Base-by-base conservation (phyloP, 2,888 invertebrate species). In the Hydrotaea cyrtoneurina region DNA sequence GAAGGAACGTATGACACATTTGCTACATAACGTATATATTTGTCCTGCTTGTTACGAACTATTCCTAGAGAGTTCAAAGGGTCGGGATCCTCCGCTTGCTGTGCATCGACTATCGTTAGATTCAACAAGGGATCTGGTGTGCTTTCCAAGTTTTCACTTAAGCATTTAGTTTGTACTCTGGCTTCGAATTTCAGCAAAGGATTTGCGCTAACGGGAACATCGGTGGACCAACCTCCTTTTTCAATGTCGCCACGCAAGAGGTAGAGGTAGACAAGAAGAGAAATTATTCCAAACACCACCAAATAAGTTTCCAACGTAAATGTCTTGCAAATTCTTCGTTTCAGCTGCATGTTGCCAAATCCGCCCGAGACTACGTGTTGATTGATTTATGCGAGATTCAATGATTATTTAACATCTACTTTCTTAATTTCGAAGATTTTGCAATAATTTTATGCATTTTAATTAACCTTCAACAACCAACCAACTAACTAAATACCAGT, bases 11-110 rank as follows among this genome's bases (percentile, higher is more conserved):
- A 94, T 98, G 93, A 94, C 95, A 55, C 93, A 94, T 72, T 89
- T 97, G 5, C 99, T 88, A 95, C 95, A 88, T 97, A 96, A 78
- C 96, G 94, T 78, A 95, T 93, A 86, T 93, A 93, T 88, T 96
- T 95, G 91, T 97, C 97, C 85, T 95, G 95, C 10, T 94, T 90
- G 89, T 95, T 96, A 86, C 94, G 94, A 39, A 97, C 96, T 89
- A 97, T 93, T 0, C 97, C 97, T 64, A 90, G 23, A 2, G 89
- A 83, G 31, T 89, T 87, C 15, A 91, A 77, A 3, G 82, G 69
- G 26, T 80, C 81, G n/a, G n/a, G n/a, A 39, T 80, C 81, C 23
- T 77, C 77, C n/a, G 31, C 19, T 31, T 66, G 0, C 39, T 80
- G n/a, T 3, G n/a, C 71, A 4, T 62, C 83, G 0, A 11, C 13